These are phyloP conservation scores for Crax fasciolata DNA, from an alignment of 2,797 vertebrate genomes.

Conservation along the genomic window DNA sequence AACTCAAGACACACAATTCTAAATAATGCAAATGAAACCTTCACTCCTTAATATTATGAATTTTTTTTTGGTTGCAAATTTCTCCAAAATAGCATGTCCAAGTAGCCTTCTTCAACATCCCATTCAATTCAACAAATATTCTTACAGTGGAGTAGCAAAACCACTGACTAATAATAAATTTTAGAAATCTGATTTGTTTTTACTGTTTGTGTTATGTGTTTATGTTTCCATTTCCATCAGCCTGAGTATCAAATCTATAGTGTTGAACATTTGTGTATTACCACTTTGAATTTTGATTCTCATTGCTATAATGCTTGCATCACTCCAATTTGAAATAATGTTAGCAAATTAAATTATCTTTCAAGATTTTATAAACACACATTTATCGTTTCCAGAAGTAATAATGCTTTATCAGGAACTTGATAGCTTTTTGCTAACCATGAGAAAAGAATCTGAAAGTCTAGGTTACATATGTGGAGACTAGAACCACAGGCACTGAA, in stretches of 20 bases:
- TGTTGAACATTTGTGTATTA: neutral
- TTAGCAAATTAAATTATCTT: constrained; percentile 39
- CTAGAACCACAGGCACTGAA: neutral
- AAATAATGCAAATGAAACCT: constrained; percentile 5
- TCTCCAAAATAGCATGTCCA: neutral
- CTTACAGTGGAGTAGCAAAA: neutral
- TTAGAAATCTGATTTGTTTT: neutral
- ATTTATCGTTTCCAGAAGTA: constrained; percentile 34
- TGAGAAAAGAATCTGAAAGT: constrained; percentile 18
- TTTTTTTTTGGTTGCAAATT: neutral
- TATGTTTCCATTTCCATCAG: neutral
- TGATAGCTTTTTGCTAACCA: constrained; percentile 9
- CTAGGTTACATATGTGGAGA: neutral
- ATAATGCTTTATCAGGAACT: neutral
- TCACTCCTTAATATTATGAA: neutral
- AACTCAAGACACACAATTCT: neutral
- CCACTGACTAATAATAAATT: neutral
- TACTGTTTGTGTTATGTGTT: neutral
- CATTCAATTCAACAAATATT: neutral
- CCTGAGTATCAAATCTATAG: neutral
- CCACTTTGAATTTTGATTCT: constrained; percentile 16
- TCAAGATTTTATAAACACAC: constrained; percentile 25
- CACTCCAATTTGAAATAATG: constrained; percentile 13
- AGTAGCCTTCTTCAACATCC: neutral
- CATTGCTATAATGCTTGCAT: neutral